Conservation (phyloP, 2,797 vertebrate species). For the Melanotaenia parkinsoni region DNA sequence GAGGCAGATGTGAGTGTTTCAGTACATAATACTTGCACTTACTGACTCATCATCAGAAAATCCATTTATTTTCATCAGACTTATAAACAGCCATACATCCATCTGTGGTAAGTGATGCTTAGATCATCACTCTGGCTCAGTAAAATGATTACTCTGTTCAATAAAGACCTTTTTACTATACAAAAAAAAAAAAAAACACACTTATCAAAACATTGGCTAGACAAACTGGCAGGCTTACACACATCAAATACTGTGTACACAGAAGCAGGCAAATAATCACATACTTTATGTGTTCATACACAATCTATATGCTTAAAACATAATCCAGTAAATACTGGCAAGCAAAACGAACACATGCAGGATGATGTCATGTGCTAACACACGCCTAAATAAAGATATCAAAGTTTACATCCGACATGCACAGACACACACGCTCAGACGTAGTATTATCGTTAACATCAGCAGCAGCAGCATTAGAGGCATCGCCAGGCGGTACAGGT, state of each 20-base stretch:
- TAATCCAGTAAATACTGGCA: conserved; percentile 18
- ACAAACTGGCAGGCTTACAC: conserved; percentile 15
- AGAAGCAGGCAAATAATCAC: background rate
- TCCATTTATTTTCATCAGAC: conserved; percentile 60
- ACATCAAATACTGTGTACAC: background rate
- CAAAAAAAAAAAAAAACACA: conserved; percentile 25
- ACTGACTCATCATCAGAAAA: conserved; percentile 53
- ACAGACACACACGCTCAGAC: conserved; percentile 29
- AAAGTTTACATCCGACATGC: conserved; percentile 10
- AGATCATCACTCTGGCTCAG: conserved; percentile 63
- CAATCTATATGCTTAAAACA: conserved; percentile 21
- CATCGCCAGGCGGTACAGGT: conserved; percentile 60
- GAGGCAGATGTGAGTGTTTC: conserved; percentile 4
- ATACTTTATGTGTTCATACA: background rate
- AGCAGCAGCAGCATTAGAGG: conserved; percentile 51
- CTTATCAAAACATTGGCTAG: conserved; percentile 26
- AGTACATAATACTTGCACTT: conserved; percentile 35
- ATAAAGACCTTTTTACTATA: conserved; percentile 53
- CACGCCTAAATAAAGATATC: conserved; percentile 18
- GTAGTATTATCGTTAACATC: conserved; percentile 54
- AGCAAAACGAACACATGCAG: conserved; percentile 8
- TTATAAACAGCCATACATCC: conserved; percentile 41
- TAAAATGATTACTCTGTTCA: conserved; percentile 66
- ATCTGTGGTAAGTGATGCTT: conserved; percentile 63
- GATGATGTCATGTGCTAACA: conserved; percentile 14